Evolutionary conservation across 2,113 vertebrate genomes (phyloP).

Genomic region (Takifugu bimaculatus): DNA sequence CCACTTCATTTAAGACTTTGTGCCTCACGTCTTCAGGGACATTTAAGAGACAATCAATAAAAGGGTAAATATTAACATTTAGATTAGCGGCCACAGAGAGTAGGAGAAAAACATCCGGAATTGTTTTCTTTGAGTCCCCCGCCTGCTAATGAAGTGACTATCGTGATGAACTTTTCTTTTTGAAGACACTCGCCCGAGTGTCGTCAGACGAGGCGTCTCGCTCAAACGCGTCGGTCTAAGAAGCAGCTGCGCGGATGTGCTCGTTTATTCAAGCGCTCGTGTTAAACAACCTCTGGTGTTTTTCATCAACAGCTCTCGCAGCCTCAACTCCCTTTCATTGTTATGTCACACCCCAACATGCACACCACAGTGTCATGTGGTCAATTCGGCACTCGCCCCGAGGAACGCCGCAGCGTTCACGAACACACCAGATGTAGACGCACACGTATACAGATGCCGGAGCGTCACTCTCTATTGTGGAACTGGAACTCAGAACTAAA

Average conservation of each 20-base stretch:
- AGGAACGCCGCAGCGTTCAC: conserved; percentile 43
- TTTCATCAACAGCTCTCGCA: conserved; percentile 46
- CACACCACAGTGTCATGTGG: conserved; percentile 31
- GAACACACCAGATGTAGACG: conserved; percentile 35
- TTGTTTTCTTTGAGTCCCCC: conserved; percentile 62
- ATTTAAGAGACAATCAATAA: not conserved
- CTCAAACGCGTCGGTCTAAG: conserved; percentile 65
- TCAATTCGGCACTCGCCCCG: conserved; percentile 44
- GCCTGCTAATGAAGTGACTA: conserved; percentile 57
- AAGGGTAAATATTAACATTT: too few relatives aligned
- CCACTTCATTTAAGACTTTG: conserved; percentile 37
- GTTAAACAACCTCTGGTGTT: conserved; percentile 42
- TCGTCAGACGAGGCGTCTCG: conserved; percentile 83
- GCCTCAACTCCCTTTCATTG: conserved; percentile 16
- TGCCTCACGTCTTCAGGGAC: conserved; percentile 19
- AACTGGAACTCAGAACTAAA: conserved; percentile 44
- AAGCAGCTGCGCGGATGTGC: conserved; percentile 57
- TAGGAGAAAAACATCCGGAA: conserved; percentile 6
- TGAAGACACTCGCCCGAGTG: conserved; percentile 82
- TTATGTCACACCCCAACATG: conserved; percentile 26
- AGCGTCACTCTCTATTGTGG: conserved; percentile 32
- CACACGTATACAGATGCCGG: conserved; percentile 25
- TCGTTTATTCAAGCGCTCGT: conserved; percentile 17
- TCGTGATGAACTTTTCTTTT: conserved; percentile 63
- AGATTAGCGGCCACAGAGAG: too few relatives aligned